phyloP scores from a whole-genome alignment of 2,888 invertebrate species.

The Temnothorax unifasciatus region DNA sequence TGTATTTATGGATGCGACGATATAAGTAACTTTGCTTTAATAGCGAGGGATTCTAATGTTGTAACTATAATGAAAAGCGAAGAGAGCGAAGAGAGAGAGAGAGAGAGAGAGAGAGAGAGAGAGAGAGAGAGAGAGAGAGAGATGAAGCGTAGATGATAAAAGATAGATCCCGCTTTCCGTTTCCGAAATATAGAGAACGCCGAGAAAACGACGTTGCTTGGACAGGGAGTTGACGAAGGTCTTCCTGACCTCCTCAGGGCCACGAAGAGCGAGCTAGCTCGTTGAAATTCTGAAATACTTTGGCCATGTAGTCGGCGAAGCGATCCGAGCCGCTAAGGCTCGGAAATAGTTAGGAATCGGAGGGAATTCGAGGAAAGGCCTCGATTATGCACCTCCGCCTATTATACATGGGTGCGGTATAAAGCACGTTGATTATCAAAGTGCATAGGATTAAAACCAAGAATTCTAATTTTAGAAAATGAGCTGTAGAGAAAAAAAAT shows the following conservation, averaged over 20 bases:
- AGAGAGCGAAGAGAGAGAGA: background rate
- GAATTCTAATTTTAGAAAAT: background rate
- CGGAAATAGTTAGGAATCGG: slow-evolving; percentile 7
- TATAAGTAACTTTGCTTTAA: background rate
- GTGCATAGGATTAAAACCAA: slow-evolving; percentile 12
- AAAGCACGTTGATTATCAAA: slow-evolving; percentile 7
- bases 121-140: too few species aligned
- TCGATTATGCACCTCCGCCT: slow-evolving; percentile 16
- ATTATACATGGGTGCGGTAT: background rate
- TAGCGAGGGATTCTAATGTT: background rate
- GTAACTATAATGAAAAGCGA: slow-evolving; percentile 2
- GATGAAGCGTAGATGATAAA: background rate
- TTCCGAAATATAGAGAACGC: slow-evolving; percentile 43
- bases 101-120: too few species aligned
- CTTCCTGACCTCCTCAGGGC: slow-evolving; percentile 46
- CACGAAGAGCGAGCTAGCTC: slow-evolving; percentile 4
- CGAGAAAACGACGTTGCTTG: slow-evolving; percentile 44
- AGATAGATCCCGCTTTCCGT: slow-evolving; percentile 50
- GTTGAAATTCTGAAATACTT: slow-evolving; percentile 48
- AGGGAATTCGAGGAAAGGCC: slow-evolving; percentile 31
- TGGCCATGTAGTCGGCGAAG: slow-evolving; percentile 5
- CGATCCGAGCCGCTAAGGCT: background rate
- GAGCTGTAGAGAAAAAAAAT: background rate
- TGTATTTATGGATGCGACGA: too few species aligned
- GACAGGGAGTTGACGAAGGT: slow-evolving; percentile 46